Conservation (phyloP, 2,888 invertebrate genomes). For the Nephrotoma flavescens region DNA sequence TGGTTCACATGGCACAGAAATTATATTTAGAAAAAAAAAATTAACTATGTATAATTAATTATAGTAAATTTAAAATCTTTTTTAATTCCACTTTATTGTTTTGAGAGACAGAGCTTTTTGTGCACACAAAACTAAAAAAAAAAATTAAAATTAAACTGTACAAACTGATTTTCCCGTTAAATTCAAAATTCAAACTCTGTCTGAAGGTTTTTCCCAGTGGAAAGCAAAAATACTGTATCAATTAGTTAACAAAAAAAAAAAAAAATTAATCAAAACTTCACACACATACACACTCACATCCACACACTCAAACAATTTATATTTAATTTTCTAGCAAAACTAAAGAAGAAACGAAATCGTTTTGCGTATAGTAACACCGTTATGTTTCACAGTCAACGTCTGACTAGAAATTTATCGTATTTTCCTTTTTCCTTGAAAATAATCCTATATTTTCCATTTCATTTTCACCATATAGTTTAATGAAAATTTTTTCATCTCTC, state of each 20-base stretch:
- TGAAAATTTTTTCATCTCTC: not conserved
- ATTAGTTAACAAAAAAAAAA: not conserved
- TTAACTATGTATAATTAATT: not conserved
- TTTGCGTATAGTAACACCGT: not conserved
- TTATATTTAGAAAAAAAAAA: not conserved
- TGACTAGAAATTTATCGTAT: not conserved
- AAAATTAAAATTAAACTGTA: not conserved
- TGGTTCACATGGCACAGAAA: not conserved
- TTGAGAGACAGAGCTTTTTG: not conserved
- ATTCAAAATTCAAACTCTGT: constrained; percentile 2
- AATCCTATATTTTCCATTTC: not conserved
- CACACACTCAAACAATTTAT: not conserved
- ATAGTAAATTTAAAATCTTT: not conserved
- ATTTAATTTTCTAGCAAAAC: not conserved
- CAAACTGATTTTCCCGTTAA: not conserved
- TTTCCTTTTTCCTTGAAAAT: not conserved
- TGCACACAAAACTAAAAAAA: not conserved
- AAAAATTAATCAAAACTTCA: not conserved
- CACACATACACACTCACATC: not conserved
- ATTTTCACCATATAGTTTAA: not conserved
- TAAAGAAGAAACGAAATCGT: not conserved
- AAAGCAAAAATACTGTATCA: not conserved
- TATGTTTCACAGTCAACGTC: constrained; percentile 3
- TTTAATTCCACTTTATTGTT: not conserved
- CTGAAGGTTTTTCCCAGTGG: not conserved